Conservation (phyloP, 2,113 vertebrate genomes). For the Bungarus multicinctus region DNA sequence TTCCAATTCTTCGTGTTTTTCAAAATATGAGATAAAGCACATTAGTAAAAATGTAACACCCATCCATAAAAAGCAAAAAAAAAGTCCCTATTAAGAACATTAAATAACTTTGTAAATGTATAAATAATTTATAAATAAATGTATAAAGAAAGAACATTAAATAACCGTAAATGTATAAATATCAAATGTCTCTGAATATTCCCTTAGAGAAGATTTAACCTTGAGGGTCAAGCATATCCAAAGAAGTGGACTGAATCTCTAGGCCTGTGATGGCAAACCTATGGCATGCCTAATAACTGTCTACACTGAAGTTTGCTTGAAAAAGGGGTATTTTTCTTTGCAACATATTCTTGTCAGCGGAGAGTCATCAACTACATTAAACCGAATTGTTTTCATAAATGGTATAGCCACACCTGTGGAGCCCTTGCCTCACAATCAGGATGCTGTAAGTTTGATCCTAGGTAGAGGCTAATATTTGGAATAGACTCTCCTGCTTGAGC, state of each 20-base stretch:
- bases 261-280: not conserved
- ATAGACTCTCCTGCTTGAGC: too few relatives aligned
- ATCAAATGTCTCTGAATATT: not conserved
- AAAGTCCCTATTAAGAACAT: not conserved
- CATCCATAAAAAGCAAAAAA: not conserved
- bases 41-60: not conserved
- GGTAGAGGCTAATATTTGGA: too few relatives aligned
- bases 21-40: not conserved
- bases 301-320: not conserved
- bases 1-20: not conserved
- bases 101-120: not conserved
- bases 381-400: rapidly evolving
- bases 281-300: not conserved
- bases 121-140: too few relatives aligned
- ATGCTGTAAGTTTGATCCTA: too few relatives aligned
- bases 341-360: not conserved
- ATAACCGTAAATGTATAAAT: not conserved
- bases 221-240: not conserved
- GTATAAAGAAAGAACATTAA: not conserved
- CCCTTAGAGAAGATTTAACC: not conserved
- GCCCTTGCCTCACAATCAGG: too few relatives aligned
- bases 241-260: not conserved
- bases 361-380: not conserved
- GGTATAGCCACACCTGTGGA: not conserved
- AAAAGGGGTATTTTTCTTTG: not conserved